A percentile compares a stretch with the other conserved stretches of the same genome.
These are phyloP conservation scores for Axis porcinus DNA, from an alignment of 2,113 vertebrate species.

Conservation along the genomic window DNA sequence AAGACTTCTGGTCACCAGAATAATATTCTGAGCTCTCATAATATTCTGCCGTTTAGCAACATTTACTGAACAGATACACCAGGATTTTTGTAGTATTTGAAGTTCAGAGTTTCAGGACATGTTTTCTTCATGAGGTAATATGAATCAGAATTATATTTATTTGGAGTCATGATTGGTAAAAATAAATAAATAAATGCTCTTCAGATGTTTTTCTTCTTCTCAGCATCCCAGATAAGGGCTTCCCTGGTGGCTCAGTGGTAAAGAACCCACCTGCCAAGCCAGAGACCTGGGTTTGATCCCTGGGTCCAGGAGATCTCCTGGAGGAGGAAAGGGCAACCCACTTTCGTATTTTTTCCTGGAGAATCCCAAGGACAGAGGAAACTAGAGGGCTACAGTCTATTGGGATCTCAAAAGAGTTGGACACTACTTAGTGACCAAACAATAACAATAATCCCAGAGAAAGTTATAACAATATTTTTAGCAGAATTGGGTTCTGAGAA, in stretches of 20 bases:
- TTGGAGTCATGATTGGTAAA: slow-evolving; percentile 33
- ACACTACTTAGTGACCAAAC: not conserved
- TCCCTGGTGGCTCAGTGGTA: not conserved
- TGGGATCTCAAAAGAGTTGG: not conserved
- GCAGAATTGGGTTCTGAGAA: not conserved
- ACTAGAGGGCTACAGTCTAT: not conserved
- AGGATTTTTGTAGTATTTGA: not conserved
- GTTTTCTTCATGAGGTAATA: slow-evolving; percentile 25
- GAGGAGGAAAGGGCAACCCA: not conserved
- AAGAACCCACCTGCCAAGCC: not conserved
- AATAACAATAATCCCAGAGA: not conserved
- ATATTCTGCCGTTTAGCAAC: not conserved
- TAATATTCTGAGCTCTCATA: not conserved
- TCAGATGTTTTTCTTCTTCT: not conserved
- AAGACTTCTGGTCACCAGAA: slow-evolving; percentile 26
- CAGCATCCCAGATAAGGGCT: not conserved
- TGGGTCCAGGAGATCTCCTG: not conserved
- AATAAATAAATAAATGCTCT: not conserved
- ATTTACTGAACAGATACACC: not conserved
- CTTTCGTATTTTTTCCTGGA: not conserved
- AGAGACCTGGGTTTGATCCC: not conserved
- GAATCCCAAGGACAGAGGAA: not conserved
- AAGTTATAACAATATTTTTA: not conserved
- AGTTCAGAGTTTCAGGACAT: slow-evolving; percentile 31
- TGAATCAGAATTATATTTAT: slow-evolving; percentile 1